Evolutionary conservation across 2,797 vertebrate species (phyloP).

Genomic region (Myoxocephalus aenaeus): DNA sequence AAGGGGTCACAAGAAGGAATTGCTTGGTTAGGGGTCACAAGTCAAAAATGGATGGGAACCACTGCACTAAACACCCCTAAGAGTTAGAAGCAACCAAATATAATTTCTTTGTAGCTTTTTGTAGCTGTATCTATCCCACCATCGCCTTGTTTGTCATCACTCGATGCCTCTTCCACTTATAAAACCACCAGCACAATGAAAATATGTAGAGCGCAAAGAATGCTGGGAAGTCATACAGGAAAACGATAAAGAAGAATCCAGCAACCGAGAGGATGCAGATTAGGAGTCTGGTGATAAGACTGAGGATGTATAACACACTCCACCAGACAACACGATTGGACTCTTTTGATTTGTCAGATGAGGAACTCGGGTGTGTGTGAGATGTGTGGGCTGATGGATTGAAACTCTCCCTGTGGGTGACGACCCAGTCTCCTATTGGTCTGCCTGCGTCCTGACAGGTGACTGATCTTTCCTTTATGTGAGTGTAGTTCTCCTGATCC

Average conservation of each 20-base stretch:
- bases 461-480: slow-evolving; percentile 49
- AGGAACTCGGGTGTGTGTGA: slow-evolving; percentile 29
- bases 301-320: slow-evolving; percentile 77
- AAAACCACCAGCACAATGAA: slow-evolving; percentile 89
- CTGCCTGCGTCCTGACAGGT: slow-evolving; percentile 23
- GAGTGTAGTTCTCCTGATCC: slow-evolving; percentile 47
- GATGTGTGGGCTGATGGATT: slow-evolving; percentile 20
- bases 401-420: slow-evolving; percentile 19
- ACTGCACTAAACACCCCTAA: neutral
- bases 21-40: neutral
- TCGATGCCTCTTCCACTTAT: slow-evolving; percentile 79
- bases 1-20: neutral
- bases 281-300: slow-evolving; percentile 82
- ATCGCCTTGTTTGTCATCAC: slow-evolving; percentile 68
- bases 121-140: slow-evolving; percentile 14
- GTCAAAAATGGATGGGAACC: neutral
- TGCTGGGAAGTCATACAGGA: slow-evolving; percentile 89
- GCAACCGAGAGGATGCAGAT: slow-evolving; percentile 85
- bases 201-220: slow-evolving; percentile 89
- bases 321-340: slow-evolving; percentile 63
- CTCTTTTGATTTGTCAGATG: slow-evolving; percentile 68
- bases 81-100: slow-evolving; percentile 15
- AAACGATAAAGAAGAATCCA: slow-evolving; percentile 86
- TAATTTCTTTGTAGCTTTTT: too few species aligned
- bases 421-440: slow-evolving; percentile 35